Conservation (phyloP, 2,888 invertebrate species). For the Hirtodrosophila confusa region DNA sequence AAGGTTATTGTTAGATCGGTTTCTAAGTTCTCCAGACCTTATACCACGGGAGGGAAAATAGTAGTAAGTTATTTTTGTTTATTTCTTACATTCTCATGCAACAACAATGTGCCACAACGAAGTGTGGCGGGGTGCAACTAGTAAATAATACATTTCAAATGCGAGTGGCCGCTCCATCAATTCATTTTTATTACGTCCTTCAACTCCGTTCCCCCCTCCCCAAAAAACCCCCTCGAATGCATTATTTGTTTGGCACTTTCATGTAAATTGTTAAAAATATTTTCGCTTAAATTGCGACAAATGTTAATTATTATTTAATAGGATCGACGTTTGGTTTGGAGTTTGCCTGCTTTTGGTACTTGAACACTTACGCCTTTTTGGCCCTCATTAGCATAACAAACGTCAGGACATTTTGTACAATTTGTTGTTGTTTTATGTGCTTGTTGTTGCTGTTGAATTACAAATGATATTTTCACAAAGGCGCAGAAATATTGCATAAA, state of each 20-base stretch:
- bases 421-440: not conserved
- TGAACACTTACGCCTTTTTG: conserved; percentile 51
- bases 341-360: conserved; percentile 28
- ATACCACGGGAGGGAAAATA: too few species aligned
- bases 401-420: conserved; percentile 42
- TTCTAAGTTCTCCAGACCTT: too few species aligned
- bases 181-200: not conserved
- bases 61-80: too few species aligned
- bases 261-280: conserved; percentile 2
- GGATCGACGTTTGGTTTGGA: conserved; percentile 27
- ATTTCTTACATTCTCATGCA: too few species aligned
- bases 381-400: conserved; percentile 71
- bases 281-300: conserved; percentile 8
- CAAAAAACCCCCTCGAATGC: conserved; percentile 1
- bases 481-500: conserved; percentile 77
- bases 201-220: not conserved
- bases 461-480: conserved; percentile 76
- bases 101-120: too few species aligned
- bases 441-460: conserved; percentile 51
- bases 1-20: too few species aligned
- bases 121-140: too few species aligned
- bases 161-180: too few species aligned
- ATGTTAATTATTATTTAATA: conserved; percentile 62
- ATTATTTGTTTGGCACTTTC: conserved; percentile 7
- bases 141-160: too few species aligned